Percentiles rank a stretch among this genome's conserved stretches.
Evolutionary conservation across 2,113 vertebrate species (phyloP).

Genomic region (Burhinus oedicnemus): DNA sequence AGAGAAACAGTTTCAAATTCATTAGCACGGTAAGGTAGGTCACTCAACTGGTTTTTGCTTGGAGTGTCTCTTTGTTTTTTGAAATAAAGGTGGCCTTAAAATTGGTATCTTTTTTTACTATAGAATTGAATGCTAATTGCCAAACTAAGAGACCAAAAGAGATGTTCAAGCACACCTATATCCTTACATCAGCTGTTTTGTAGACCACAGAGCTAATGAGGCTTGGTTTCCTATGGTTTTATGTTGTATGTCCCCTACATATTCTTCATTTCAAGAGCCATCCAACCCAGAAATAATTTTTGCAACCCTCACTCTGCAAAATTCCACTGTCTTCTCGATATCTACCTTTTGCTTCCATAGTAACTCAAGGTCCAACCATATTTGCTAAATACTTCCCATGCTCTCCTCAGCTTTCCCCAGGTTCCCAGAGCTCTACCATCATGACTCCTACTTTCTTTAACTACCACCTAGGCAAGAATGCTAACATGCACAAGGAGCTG

Average conservation of each 20-base stretch:
- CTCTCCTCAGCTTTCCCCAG: background rate
- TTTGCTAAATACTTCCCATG: background rate
- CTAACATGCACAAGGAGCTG: background rate
- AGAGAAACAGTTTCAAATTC: background rate
- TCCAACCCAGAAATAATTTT: background rate
- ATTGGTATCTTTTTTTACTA: background rate
- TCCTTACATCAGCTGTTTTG: background rate
- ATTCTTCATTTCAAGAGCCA: background rate
- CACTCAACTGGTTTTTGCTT: background rate
- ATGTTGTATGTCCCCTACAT: background rate
- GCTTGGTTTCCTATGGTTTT: background rate
- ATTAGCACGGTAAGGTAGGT: background rate
- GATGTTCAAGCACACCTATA: background rate
- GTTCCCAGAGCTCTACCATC: background rate
- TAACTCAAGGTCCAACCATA: background rate
- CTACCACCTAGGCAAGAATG: background rate
- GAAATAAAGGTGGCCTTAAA: background rate
- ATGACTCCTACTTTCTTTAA: background rate
- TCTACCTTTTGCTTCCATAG: background rate
- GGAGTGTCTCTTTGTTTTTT: background rate
- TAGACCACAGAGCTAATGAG: background rate
- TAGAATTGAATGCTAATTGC: background rate
- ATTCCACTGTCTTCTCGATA: background rate
- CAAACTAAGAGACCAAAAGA: background rate
- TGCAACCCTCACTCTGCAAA: background rate